Conservation (phyloP, 2,888 invertebrate species). For the Drosophila vallismaia region DNA sequence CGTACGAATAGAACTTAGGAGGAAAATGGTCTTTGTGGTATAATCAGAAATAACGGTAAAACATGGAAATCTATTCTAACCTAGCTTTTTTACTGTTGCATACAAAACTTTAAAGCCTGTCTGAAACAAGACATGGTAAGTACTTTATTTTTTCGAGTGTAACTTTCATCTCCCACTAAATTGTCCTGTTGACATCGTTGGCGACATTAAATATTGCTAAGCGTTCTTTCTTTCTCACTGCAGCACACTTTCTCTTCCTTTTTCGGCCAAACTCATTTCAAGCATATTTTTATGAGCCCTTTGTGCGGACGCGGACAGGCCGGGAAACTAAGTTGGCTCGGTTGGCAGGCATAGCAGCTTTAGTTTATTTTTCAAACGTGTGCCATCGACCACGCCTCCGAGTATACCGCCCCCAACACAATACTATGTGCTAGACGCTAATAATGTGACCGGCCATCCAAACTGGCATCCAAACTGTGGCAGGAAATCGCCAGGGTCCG, state of each 20-base stretch:
- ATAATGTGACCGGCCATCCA: slow-evolving; percentile 49
- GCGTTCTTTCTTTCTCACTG: slow-evolving; percentile 38
- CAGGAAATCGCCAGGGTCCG: slow-evolving; percentile 23
- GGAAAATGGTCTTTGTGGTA: no score
- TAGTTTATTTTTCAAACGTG: slow-evolving; percentile 76
- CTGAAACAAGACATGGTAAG: no score
- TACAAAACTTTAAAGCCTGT: no score
- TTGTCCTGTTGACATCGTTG: slow-evolving; percentile 55
- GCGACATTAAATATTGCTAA: slow-evolving; percentile 72
- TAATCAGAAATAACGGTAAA: no score
- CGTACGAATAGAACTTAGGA: no score
- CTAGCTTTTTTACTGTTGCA: no score
- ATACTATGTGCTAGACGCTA: slow-evolving; percentile 61
- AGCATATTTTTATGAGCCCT: slow-evolving; percentile 77
- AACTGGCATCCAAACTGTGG: slow-evolving; percentile 50
- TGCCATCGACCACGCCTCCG: slow-evolving; percentile 44
- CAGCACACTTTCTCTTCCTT: slow-evolving; percentile 19
- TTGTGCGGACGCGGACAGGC: slow-evolving; percentile 45
- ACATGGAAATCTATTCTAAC: no score
- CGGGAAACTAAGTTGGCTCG: slow-evolving; percentile 28
- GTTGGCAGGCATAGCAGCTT: slow-evolving; percentile 71
- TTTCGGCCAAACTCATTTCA: slow-evolving; percentile 66
- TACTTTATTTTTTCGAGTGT: background rate
- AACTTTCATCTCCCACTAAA: slow-evolving; percentile 15
- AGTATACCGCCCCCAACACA: slow-evolving; percentile 19